These are phyloP conservation scores for Microhierax caerulescens DNA, from an alignment of 2,797 vertebrate genomes.

Conservation along the genomic window DNA sequence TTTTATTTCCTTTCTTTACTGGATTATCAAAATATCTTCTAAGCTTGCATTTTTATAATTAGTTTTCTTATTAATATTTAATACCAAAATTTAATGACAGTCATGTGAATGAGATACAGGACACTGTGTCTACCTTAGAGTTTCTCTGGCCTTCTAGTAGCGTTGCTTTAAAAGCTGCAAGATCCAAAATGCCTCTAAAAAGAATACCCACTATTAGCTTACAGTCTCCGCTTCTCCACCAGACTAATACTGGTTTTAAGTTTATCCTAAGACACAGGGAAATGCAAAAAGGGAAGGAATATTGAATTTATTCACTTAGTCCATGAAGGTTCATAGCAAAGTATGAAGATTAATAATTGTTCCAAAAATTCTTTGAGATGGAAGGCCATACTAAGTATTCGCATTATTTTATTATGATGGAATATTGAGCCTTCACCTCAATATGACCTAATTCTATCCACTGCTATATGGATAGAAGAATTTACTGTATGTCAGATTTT, in stretches of 20 bases:
- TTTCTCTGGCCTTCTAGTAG: background rate
- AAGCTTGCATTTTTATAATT: background rate
- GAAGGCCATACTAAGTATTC: background rate
- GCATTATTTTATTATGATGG: background rate
- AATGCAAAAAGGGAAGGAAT: background rate
- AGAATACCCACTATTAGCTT: background rate
- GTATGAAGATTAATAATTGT: background rate
- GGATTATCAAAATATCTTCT: background rate
- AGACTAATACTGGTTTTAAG: background rate
- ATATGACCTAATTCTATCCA: background rate
- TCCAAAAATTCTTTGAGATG: background rate
- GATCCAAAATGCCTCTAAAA: background rate
- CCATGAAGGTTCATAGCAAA: background rate
- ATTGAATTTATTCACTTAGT: background rate
- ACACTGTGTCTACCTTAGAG: background rate
- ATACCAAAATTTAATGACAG: background rate
- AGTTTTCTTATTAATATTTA: background rate
- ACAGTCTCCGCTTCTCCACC: background rate
- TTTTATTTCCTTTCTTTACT: background rate
- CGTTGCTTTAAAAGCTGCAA: background rate
- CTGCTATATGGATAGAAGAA: background rate
- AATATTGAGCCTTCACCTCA: slow-evolving; percentile 39
- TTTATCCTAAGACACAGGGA: background rate
- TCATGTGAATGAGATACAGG: background rate
- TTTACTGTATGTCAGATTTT: background rate